These are phyloP conservation scores for Syrista parreyssii DNA, from an alignment of 2,888 invertebrate genomes.

Conservation along the genomic window DNA sequence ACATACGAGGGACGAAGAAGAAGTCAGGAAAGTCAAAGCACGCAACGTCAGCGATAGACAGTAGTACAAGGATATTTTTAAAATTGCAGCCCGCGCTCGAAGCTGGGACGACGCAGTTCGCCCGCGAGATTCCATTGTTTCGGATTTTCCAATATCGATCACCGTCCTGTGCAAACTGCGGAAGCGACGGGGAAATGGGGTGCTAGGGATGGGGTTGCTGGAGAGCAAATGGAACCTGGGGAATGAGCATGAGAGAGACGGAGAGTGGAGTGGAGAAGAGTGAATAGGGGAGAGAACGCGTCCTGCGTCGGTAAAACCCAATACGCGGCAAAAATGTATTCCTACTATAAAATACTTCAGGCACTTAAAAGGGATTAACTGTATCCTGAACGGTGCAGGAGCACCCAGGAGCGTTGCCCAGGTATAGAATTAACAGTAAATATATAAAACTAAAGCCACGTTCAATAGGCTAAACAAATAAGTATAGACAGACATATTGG, in stretches of 20 bases:
- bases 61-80: background rate
- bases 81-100: background rate
- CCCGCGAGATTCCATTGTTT: background rate
- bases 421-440: background rate
- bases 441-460: conserved; percentile 24
- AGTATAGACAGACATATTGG: background rate
- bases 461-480: background rate
- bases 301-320: background rate
- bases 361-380: background rate
- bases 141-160: background rate
- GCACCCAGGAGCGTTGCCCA: too few relatives aligned
- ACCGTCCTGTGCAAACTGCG: background rate
- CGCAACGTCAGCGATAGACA: background rate
- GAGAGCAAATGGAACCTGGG: background rate
- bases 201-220: background rate
- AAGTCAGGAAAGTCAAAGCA: background rate
- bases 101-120: background rate
- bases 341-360: background rate
- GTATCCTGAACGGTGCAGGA: background rate
- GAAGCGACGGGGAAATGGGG: background rate
- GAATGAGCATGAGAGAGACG: background rate
- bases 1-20: background rate
- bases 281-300: background rate
- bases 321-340: background rate
- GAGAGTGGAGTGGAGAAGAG: background rate